Evolutionary conservation across 2,797 vertebrate genomes (phyloP), one percentile per base, ranked within the genome.

Genomic region (Enteromius fasciolatus): DNA sequence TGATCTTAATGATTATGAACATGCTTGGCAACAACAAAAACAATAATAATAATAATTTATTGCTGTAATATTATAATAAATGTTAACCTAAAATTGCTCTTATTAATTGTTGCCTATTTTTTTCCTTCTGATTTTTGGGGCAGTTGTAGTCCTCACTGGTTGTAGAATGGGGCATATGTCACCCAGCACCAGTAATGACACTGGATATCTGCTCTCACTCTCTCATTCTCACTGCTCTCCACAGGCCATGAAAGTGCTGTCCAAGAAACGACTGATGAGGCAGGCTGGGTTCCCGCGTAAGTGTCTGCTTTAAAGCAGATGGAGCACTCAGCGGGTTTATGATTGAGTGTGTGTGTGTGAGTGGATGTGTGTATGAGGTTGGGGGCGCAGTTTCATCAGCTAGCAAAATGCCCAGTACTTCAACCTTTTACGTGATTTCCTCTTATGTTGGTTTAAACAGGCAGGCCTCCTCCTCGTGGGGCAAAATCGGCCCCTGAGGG

Each of bases 201-300:
- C 31, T 79, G 79, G 31, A 64, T 83, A 31, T 86, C 33, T 84
- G 39, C n/a, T 81, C 80, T 80, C 83, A 75, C 79, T 89, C 74
- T 74, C 73, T 80, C 84, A 74, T 41, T 84, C 83, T 81, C 61
- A 31, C 68, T 83, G 39, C 83, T 83, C 66, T 84, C 84, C 90
- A 68, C 90, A 99, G 98, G 98, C 98, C 85, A 99, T 99, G 98
- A 99, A 99, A 90, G 97, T 99, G 87, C 93, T 99, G 88, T 99
- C 98, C 88, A 99, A 99, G 91, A 98, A 96, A 94, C 97, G 96
- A 92, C 93, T 99, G 93, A 97, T 99, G 95, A 95, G 98, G 76
- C 98, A 99, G 91, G 98, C 98, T 0, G 98, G 98, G 76, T 99
- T 99, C 87, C 98, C 98, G 86, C 96, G 98, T 99, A 95, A 98